phyloP scores from a whole-genome alignment of 2,888 invertebrate genomes.

The Cephus pulcher region DNA sequence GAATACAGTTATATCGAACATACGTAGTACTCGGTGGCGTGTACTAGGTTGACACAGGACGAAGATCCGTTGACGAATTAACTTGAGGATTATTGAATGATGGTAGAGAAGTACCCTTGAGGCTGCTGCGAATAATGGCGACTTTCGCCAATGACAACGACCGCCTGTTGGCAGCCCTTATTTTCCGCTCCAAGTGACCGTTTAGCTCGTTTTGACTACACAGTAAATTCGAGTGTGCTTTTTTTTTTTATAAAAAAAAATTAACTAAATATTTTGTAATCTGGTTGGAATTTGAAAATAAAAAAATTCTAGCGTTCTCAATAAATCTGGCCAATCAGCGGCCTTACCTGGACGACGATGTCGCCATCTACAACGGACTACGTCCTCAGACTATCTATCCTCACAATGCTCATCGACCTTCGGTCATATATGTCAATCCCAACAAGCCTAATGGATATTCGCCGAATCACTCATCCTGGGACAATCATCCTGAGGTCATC shows the following conservation, averaged over 20 bases:
- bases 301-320: constrained; percentile 52
- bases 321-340: constrained; percentile 60
- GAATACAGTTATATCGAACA: constrained; percentile 28
- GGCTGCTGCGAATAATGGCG: too few species aligned
- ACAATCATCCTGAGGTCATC: constrained; percentile 43
- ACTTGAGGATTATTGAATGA: too few species aligned
- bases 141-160: too few species aligned
- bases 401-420: constrained; percentile 35
- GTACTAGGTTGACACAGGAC: too few species aligned
- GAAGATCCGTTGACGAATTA: too few species aligned
- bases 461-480: constrained; percentile 38
- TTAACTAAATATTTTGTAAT: not conserved
- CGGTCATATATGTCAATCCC: constrained; percentile 29
- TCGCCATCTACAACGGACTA: constrained; percentile 54
- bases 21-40: too few species aligned
- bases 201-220: too few species aligned
- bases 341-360: constrained; percentile 68
- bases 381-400: constrained; percentile 5
- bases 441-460: constrained; percentile 34
- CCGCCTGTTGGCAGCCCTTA: too few species aligned
- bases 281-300: not conserved
- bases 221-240: too few species aligned
- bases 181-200: too few species aligned
- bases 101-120: too few species aligned
- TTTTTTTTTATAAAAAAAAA: not conserved